These are phyloP conservation scores for Drosophila pseudoananassae DNA, from an alignment of 1,140 invertebrate species.

Conservation along the genomic window DNA sequence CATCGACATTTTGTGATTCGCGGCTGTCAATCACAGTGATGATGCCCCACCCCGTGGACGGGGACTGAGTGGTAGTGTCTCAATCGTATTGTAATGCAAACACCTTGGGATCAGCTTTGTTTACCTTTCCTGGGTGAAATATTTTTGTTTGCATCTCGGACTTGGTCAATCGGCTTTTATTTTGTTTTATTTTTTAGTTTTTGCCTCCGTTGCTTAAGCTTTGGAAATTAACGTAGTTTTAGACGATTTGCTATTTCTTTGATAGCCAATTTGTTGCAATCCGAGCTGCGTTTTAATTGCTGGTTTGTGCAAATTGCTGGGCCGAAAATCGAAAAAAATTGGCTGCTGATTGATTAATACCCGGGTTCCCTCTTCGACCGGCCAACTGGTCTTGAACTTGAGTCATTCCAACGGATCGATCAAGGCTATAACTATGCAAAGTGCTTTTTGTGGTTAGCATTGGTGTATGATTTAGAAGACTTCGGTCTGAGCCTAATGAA, in stretches of 20 bases:
- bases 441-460: constrained; percentile 45
- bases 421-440: constrained; percentile 40
- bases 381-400: constrained; percentile 44
- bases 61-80: constrained; percentile 14
- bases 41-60: constrained; percentile 20
- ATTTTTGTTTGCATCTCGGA: constrained; percentile 61
- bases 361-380: constrained; percentile 32
- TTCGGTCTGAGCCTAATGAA: neutral
- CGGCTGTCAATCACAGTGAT: constrained; percentile 55
- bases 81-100: constrained; percentile 64
- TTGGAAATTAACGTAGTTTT: constrained; percentile 11
- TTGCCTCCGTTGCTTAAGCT: constrained; percentile 36
- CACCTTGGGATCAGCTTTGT: constrained; percentile 55
- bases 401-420: constrained; percentile 29
- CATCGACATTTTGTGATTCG: constrained; percentile 34
- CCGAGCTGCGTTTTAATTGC: constrained; percentile 68
- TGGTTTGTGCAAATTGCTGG: constrained; percentile 51
- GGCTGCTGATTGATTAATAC: constrained; percentile 44
- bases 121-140: constrained; percentile 28
- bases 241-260: constrained; percentile 21
- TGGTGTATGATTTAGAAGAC: constrained; percentile 15
- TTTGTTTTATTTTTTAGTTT: constrained; percentile 15
- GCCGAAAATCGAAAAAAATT: constrained; percentile 22
- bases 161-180: constrained; percentile 54
- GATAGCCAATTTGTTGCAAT: constrained; percentile 50